phyloP scores from a whole-genome alignment of 2,888 invertebrate genomes.

The Agonum fuliginosum region DNA sequence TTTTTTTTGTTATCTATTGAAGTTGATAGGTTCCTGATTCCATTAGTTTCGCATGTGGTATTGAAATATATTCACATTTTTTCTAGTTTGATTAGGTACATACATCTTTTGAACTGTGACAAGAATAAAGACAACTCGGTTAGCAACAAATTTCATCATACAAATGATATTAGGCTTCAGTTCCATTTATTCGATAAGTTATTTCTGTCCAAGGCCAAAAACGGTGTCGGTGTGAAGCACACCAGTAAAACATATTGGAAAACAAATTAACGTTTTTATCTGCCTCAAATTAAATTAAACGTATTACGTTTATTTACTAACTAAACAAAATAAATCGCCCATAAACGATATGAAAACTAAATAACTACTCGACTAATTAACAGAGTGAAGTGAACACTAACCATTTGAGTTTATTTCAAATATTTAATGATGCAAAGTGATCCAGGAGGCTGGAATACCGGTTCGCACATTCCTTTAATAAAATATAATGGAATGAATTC shows the following conservation, averaged over 20 bases:
- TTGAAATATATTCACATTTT: no score
- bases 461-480: conserved; percentile 4
- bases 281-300: background rate
- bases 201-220: conserved; percentile 2
- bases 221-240: background rate
- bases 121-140: background rate
- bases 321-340: background rate
- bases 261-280: conserved; percentile 16
- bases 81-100: no score
- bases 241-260: conserved; percentile 2
- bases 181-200: conserved; percentile 17
- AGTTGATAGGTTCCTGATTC: no score
- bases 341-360: background rate
- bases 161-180: background rate
- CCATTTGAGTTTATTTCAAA: background rate
- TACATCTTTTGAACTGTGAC: no score
- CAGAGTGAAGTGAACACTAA: background rate
- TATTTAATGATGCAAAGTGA: conserved; percentile 5
- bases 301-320: background rate
- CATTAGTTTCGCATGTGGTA: no score
- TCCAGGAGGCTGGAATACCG: background rate
- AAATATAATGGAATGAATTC: background rate
- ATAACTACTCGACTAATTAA: conserved; percentile 1
- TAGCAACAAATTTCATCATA: background rate
- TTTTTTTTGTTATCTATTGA: no score